Conservation (phyloP, 2,113 vertebrate species). For the Dicaeum eximium region DNA sequence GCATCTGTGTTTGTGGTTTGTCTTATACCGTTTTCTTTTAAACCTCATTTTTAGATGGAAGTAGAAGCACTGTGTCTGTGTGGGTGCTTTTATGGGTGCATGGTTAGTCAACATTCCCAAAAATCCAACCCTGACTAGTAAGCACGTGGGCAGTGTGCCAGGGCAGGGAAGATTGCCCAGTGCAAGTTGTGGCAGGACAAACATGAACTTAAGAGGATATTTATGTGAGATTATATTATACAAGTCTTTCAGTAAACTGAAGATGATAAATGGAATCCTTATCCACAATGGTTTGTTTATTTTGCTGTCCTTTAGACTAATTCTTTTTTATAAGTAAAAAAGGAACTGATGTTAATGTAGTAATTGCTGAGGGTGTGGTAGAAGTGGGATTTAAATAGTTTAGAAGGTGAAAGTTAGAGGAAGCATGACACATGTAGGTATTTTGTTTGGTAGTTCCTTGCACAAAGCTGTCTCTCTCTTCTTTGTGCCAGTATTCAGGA, state of each 20-base stretch:
- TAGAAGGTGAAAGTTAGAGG: not conserved
- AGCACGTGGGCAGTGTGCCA: fast-evolving
- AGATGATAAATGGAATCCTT: not conserved
- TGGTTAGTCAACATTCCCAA: not conserved
- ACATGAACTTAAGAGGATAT: not conserved
- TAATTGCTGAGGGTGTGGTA: not conserved
- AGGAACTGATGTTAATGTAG: not conserved
- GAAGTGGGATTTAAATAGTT: not conserved
- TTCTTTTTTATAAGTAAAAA: not conserved
- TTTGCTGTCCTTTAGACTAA: not conserved
- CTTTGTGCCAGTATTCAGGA: not conserved
- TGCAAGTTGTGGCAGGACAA: not conserved
- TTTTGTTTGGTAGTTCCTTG: not conserved
- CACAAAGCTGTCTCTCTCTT: not conserved
- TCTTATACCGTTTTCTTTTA: not conserved
- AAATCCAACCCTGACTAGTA: not conserved
- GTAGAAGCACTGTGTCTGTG: fast-evolving
- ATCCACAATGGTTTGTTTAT: not conserved
- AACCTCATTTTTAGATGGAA: not conserved
- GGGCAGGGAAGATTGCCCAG: not conserved
- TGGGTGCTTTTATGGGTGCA: not conserved
- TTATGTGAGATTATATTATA: not conserved
- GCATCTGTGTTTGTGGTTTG: not conserved
- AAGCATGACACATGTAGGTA: not conserved
- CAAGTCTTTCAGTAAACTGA: not conserved